Evolutionary conservation across 2,113 vertebrate genomes (phyloP), one percentile per base, ranked within the genome.

Genomic region (Puntigrus tetrazona): DNA sequence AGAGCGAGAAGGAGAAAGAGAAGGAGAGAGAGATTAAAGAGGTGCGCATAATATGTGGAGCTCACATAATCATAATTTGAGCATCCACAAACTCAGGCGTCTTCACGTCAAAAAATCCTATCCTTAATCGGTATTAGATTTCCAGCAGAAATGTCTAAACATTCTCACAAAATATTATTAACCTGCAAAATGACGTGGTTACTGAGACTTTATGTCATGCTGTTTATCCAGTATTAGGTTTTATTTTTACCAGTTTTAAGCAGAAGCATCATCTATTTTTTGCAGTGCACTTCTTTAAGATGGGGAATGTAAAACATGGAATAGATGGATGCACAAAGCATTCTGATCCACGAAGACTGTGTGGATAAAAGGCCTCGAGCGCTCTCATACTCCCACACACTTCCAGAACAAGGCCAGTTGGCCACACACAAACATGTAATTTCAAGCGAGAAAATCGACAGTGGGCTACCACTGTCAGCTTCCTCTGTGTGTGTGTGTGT

Each of bases 351-450:
- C 1, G 31, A 59, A 78, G 75, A 6, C 34, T 79, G 31, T 8
- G 36, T 63, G 73, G 47, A 85, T 74, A 57, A 88, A 74, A 85
- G 22, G 80, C 65, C 63, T 69, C 27, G n/a, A 67, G 57, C 61
- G 50, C 78, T 69, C 59, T 36, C 16, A 45, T 85, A 78, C 86
- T 79, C 86, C 80, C 75, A 85, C 84, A 80, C 84, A 83, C 80
- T 79, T 83, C 74, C 61, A 69, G 67, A 79, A 83, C 63, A 81
- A 85, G 82, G 67, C 83, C 38, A 78, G 76, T 36, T 34, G 61
- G 78, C 27, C 83, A 38, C 61, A 78, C 22, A 81, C 16, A 82
- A 76, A 83, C 36, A 47, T 67, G 81, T 82, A 73, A 63, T 69
- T 81, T 72, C 61, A 67, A 45, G 79, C 61, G 43, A 38, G 77